phyloP scores from a whole-genome alignment of 2,113 vertebrate species.

The Lutjanus erythropterus region DNA sequence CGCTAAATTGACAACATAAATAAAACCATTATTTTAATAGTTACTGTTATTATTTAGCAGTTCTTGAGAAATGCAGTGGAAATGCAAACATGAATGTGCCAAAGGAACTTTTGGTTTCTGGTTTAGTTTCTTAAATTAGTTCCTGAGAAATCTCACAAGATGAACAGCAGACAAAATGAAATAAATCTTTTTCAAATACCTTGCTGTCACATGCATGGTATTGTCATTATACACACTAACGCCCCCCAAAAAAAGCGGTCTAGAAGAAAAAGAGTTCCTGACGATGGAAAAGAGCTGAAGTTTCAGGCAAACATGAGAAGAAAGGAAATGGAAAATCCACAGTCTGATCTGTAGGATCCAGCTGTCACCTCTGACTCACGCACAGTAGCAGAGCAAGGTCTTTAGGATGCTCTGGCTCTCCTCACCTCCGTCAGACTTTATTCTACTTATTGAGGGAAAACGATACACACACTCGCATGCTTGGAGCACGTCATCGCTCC shows the following conservation, averaged over 20 bases:
- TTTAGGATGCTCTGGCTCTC: constrained; percentile 45
- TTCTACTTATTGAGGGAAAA: constrained; percentile 46
- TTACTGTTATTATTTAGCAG: too few relatives aligned
- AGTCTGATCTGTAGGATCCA: constrained; percentile 43
- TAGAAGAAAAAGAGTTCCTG: constrained; percentile 15
- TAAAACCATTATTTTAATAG: neutral
- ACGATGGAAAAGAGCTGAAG: constrained; percentile 55
- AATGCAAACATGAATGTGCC: neutral
- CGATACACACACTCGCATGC: constrained; percentile 4
- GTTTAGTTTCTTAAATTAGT: neutral
- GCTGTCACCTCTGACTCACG: constrained; percentile 59
- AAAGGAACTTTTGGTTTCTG: neutral
- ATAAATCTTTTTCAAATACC: constrained; percentile 41
- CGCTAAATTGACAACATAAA: neutral
- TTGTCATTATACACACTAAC: constrained; percentile 65
- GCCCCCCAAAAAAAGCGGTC: constrained; percentile 35
- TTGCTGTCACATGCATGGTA: constrained; percentile 63
- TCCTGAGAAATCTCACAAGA: constrained; percentile 1
- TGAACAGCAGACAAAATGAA: constrained; percentile 15
- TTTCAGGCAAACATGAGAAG: constrained; percentile 42
- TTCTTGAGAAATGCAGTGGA: neutral
- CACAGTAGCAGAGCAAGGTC: constrained; percentile 47
- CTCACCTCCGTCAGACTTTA: constrained; percentile 45
- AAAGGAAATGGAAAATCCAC: constrained; percentile 76
- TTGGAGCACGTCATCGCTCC: neutral